These are phyloP conservation scores for Drosophila borborema DNA, from an alignment of 2,888 invertebrate species.

Conservation along the genomic window DNA sequence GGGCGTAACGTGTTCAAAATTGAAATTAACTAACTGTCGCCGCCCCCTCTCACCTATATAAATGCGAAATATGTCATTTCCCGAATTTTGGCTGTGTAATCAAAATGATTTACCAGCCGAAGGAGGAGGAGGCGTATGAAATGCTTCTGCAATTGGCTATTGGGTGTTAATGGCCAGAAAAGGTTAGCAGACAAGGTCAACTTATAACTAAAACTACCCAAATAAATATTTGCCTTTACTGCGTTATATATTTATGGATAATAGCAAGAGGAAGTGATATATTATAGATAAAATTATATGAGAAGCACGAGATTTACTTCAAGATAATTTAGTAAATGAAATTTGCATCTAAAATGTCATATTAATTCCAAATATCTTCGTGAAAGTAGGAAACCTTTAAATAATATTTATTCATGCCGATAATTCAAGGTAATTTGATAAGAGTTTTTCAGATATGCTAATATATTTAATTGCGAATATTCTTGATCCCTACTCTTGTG, in stretches of 20 bases:
- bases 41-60: conserved; percentile 15
- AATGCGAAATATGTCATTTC: conserved; percentile 8
- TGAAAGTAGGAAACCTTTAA: too few relatives aligned
- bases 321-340: background rate
- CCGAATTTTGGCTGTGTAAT: conserved; percentile 42
- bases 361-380: background rate
- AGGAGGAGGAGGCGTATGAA: conserved; percentile 20
- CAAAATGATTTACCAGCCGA: conserved; percentile 45
- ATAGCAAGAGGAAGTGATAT: background rate
- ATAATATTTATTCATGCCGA: too few relatives aligned
- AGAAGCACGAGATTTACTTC: background rate
- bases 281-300: background rate
- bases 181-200: conserved; percentile 18
- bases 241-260: background rate
- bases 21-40: conserved; percentile 72
- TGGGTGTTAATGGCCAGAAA: conserved; percentile 18
- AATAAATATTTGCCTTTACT: background rate
- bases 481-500: too few relatives aligned
- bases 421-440: too few relatives aligned
- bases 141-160: conserved; percentile 5
- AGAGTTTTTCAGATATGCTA: too few relatives aligned
- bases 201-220: background rate
- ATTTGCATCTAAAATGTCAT: too few relatives aligned
- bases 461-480: too few relatives aligned
- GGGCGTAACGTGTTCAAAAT: conserved; percentile 78